These are phyloP conservation scores for Wiebesia pumilae DNA, from an alignment of 1,140 invertebrate genomes.

Conservation along the genomic window DNA sequence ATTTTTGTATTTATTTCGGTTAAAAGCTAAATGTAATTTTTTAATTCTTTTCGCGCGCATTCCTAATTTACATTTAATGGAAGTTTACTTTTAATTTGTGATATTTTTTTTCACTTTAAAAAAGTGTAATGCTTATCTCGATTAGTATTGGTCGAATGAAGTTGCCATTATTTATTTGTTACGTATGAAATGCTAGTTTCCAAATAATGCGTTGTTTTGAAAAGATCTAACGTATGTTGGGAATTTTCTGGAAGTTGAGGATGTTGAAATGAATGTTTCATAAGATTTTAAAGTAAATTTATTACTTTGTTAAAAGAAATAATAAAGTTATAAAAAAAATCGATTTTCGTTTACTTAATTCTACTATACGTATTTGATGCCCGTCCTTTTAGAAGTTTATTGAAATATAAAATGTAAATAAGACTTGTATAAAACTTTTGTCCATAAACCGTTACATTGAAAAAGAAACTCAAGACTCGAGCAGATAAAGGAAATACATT, in stretches of 20 bases:
- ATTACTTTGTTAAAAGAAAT: background rate
- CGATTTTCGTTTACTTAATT: background rate
- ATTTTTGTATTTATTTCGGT: too few species aligned
- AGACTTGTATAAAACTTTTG: background rate
- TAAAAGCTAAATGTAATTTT: too few species aligned
- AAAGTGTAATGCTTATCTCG: background rate
- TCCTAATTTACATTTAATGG: too few species aligned
- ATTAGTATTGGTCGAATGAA: background rate
- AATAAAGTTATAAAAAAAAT: background rate
- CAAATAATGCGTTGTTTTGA: background rate
- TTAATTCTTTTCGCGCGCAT: too few species aligned
- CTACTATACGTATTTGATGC: too few species aligned
- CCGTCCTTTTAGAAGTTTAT: too few species aligned
- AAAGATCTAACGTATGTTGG: too few species aligned
- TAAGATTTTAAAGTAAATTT: constrained; percentile 1
- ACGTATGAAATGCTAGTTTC: background rate
- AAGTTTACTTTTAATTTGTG: too few species aligned
- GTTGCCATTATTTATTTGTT: background rate
- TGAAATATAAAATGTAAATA: background rate
- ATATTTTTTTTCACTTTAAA: too few species aligned
- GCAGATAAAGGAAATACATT: background rate
- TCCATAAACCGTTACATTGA: background rate
- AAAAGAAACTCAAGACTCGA: background rate
- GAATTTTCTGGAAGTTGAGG: background rate
- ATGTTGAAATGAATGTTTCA: background rate